Evolutionary conservation across 2,797 vertebrate genomes (phyloP).

Genomic region (Enteromius viviparus): DNA sequence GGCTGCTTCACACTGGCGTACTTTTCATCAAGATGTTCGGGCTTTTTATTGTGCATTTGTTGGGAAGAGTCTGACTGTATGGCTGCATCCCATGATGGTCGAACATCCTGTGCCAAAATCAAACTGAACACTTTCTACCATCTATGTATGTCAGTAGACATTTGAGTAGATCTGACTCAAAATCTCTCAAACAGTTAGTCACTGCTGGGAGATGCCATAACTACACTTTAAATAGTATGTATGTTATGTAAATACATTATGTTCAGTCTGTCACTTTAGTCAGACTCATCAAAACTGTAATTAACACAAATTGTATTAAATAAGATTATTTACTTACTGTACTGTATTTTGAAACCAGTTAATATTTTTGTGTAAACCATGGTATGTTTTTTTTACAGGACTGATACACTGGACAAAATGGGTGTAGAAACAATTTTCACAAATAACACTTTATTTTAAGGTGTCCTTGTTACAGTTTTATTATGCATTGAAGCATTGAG

Average conservation of each 20-base stretch:
- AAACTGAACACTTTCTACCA: not conserved
- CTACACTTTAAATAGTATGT: no score
- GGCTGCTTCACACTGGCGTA: conserved; percentile 20
- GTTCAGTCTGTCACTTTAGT: not conserved
- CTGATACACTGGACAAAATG: not conserved
- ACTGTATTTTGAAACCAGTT: not conserved
- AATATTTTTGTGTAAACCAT: not conserved
- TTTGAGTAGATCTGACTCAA: not conserved
- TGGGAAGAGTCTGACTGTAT: conserved; percentile 4
- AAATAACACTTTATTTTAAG: no score
- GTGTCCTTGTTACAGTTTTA: not conserved
- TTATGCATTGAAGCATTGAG: not conserved
- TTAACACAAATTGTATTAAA: not conserved
- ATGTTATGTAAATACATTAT: not conserved
- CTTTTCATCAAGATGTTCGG: conserved; percentile 32
- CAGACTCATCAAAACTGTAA: not conserved
- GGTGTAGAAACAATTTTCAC: no score
- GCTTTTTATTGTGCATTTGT: conserved; percentile 17
- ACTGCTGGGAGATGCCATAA: not conserved
- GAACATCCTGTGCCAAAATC: conserved; percentile 5
- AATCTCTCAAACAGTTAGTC: not conserved
- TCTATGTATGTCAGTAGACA: not conserved
- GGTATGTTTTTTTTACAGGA: not conserved
- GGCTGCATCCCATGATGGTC: not conserved
- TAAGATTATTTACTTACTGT: not conserved